phyloP scores from a whole-genome alignment of 2,888 invertebrate species.

The Troilus luridus region DNA sequence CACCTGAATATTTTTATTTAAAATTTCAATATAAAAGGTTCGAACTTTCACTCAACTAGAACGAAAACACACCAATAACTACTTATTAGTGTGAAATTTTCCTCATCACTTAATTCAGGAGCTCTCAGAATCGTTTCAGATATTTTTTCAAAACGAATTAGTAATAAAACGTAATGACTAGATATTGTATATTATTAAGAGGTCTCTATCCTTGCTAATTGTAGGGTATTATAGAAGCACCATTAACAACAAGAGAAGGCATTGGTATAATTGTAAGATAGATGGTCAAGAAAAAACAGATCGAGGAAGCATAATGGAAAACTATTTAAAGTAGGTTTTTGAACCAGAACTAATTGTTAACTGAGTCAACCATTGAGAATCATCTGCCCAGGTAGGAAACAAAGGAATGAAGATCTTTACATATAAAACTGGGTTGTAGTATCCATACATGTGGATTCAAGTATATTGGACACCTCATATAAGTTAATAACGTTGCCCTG shows the following conservation, averaged over 20 bases:
- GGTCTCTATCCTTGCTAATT: not conserved
- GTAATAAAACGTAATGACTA: not conserved
- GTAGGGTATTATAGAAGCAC: not conserved
- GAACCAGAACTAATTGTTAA: not conserved
- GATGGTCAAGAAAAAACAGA: not conserved
- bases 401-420: too few species aligned
- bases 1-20: too few species aligned
- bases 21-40: too few species aligned
- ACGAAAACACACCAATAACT: too few species aligned
- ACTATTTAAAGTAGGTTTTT: not conserved
- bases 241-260: not conserved
- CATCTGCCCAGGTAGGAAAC: not conserved
- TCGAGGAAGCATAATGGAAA: not conserved
- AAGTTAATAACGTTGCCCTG: too few species aligned
- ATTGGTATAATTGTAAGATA: not conserved
- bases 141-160: not conserved
- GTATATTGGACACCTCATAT: too few species aligned
- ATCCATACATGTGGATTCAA: too few species aligned
- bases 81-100: too few species aligned
- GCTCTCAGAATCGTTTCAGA: not conserved
- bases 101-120: not conserved
- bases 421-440: too few species aligned
- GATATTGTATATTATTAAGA: not conserved
- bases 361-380: not conserved
- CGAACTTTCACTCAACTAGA: too few species aligned